A percentile compares a stretch with the other conserved stretches of the same genome.
phyloP scores from a whole-genome alignment of 2,888 invertebrate species.

The Harpalus rufipes region DNA sequence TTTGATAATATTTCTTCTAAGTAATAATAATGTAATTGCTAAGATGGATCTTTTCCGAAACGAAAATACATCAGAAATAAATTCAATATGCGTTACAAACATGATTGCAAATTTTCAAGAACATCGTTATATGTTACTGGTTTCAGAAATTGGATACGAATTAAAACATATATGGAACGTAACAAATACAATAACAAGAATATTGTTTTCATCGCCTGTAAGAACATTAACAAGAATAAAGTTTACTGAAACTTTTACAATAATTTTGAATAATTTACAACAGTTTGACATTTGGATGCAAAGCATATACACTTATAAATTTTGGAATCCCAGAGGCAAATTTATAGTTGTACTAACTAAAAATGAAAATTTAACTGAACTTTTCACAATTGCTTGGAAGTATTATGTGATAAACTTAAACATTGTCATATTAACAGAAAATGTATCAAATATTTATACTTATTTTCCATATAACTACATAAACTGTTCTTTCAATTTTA shows the following conservation, averaged over 20 bases:
- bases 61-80: neutral
- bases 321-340: constrained; percentile 39
- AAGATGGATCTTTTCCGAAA: neutral
- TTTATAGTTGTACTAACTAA: neutral
- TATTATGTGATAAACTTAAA: constrained; percentile 41
- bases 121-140: neutral
- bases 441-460: constrained; percentile 6
- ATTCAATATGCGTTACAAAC: neutral
- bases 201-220: neutral
- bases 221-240: neutral
- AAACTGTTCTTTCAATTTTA: constrained; percentile 6
- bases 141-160: constrained; percentile 1
- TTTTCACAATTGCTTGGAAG: constrained; percentile 25
- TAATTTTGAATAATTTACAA: constrained; percentile 11
- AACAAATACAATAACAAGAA: constrained; percentile 14
- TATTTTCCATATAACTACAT: constrained; percentile 47
- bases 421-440: neutral
- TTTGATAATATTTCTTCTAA: no score
- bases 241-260: neutral
- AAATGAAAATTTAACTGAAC: constrained; percentile 28
- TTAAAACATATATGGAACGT: neutral
- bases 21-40: neutral
- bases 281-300: neutral
- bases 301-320: neutral
- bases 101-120: neutral